Conservation (phyloP, 2,113 vertebrate species). For the Xenopus laevis region DNA sequence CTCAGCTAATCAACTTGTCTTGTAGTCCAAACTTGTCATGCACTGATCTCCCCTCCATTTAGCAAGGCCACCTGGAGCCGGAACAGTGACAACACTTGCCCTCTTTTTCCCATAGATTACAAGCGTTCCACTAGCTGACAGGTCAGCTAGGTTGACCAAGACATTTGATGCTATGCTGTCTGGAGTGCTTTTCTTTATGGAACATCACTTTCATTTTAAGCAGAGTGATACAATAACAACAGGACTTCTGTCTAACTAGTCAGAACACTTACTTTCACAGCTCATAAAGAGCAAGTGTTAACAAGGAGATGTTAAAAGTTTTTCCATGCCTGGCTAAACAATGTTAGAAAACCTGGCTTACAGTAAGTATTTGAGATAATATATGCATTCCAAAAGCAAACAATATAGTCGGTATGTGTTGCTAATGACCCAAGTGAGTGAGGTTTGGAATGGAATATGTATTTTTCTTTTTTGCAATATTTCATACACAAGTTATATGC, state of each 20-base stretch:
- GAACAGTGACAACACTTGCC: constrained; percentile 56
- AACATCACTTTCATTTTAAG: constrained; percentile 1
- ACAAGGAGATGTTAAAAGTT: constrained; percentile 26
- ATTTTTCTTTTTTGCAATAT: too few species aligned
- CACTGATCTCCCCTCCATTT: constrained; percentile 57
- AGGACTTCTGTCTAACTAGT: constrained; percentile 32
- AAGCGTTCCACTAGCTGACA: constrained; percentile 52
- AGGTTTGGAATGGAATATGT: background rate
- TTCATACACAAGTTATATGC: too few species aligned
- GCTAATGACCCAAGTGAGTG: background rate
- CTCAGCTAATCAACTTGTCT: constrained; percentile 65
- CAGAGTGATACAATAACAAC: constrained; percentile 43
- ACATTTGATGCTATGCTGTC: constrained; percentile 26
- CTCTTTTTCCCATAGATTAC: constrained; percentile 47
- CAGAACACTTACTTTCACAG: constrained; percentile 45
- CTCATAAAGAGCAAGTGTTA: constrained; percentile 38
- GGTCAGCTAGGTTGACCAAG: constrained; percentile 50
- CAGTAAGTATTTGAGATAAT: constrained; percentile 17
- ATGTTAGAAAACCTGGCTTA: constrained; percentile 9
- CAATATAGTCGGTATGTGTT: background rate
- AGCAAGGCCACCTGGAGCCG: background rate
- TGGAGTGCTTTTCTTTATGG: constrained; percentile 11
- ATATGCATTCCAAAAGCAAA: background rate
- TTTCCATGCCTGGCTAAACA: constrained; percentile 20
- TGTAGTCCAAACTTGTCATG: constrained; percentile 67